Base-by-base conservation (phyloP, 2,113 vertebrate genomes). In the Colistium nudipinnis region DNA sequence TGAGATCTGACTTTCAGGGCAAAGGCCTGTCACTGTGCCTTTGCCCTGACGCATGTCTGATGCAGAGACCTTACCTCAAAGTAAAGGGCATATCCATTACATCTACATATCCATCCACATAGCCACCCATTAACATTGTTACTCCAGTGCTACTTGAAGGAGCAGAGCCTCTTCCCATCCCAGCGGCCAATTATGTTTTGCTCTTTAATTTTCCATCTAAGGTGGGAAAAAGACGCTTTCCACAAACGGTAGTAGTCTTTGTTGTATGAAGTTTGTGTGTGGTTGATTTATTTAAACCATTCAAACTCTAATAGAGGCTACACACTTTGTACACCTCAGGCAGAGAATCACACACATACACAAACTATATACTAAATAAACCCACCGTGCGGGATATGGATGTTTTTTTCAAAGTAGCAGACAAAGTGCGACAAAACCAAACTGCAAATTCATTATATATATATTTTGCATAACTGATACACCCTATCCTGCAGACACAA, bases 31-130 rank as follows among this genome's bases (percentile, higher is more conserved):
- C n/a, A n/a, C n/a, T n/a, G n/a, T 19, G 10, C 14, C 64, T 68
- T 54, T 54, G 7, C 36, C 25, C 9, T 24, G n/a, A 28, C 8
- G 4, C 13, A 6, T 43, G 44, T 43, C 62, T 39, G 36, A 71
- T 38, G 62, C 20, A 63, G 16, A 53, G n/a, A 56, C 27, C 30
- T 56, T n/a, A 20, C 47, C 33, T 33, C 72, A 74, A 47, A 72
- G 61, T 47, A 85, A 81, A 87, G 72, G 60, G 57, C 72, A 73
- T 61, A 53, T 63, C 27, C 27, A 48, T 43, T 28, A 51, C 2
- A 22, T 10, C 25, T 70, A 22, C 19, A 22, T 6, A 24, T 24
- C 19, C 44, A 47, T 12, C 3, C 44, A 24, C 10, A 8, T 33
- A 33, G 31, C 36, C 43, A 39, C 4, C 31, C 16, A 28, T 9